Evolutionary conservation across 2,113 vertebrate species (phyloP), one percentile per base, ranked within the genome.

Genomic region (Chaetodon auriga): DNA sequence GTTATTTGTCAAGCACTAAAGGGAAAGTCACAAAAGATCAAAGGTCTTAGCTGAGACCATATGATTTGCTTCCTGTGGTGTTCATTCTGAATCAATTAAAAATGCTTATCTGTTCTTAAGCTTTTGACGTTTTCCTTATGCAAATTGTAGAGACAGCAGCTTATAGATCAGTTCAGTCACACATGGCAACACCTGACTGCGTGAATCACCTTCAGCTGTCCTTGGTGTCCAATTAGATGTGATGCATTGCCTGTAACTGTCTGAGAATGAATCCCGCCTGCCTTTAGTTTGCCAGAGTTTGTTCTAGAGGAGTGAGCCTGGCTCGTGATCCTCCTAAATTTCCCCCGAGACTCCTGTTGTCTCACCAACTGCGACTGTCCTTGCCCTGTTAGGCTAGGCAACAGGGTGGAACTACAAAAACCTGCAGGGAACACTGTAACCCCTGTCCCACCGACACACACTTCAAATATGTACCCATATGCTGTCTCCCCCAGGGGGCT

Each of bases 161-260:
- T 63, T 61, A n/a, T 64, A 19, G 68, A 72, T 81, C 45, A 30
- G 45, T 65, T 61, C 23, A 30, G 53, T 75, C 74, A 64, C 69
- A 68, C 19, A 43, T 35, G 36, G 43, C 21, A n/a, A n/a, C 19
- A 43, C 54, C 38, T 43, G 35, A 51, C 16, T 79, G 25, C 16
- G 14, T 49, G 54, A 65, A 72, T 78, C 75, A 76, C 70, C 72
- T 81, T 82, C 62, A 61, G 46, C 70, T 11, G 35, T 81, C 78
- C 81, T 91, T 38, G 10, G 64, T 85, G 81, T 68, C 86, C 77
- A 80, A 82, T 90, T 85, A 90, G 66, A 79, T 23, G 12, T 60
- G 63, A 82, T 86, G 74, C 55, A 12, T 68, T n/a, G 72, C 62
- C 45, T 75, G 5, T 36, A 76, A 53, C 25, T 13, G 54, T 70